Conservation (phyloP, 2,797 vertebrate species). For the Phoxinus dragarum region DNA sequence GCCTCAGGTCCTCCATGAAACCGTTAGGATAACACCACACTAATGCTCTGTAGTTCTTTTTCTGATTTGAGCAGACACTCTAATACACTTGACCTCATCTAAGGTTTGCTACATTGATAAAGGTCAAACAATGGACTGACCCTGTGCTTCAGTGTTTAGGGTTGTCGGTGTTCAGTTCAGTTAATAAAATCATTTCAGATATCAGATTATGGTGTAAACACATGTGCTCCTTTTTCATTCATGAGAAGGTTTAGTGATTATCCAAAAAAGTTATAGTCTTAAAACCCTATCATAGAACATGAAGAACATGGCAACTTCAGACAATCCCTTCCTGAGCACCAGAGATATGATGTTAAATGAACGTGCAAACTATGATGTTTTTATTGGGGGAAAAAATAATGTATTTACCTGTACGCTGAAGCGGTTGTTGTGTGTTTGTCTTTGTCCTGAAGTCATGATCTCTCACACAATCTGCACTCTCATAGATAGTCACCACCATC, state of each 20-base stretch:
- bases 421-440: background rate
- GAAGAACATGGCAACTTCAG: background rate
- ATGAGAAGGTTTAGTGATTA: background rate
- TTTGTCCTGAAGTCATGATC: background rate
- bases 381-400: background rate
- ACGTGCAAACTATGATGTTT: background rate
- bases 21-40: background rate
- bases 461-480: conserved; percentile 11
- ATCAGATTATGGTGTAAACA: too few species aligned
- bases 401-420: background rate
- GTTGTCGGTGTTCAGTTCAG: too few species aligned
- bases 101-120: background rate
- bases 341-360: background rate
- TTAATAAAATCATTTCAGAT: too few species aligned
- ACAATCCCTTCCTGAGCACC: background rate
- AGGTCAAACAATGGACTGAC: background rate
- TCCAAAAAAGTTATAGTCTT: background rate
- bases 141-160: background rate
- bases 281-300: too few species aligned
- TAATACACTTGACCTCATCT: background rate
- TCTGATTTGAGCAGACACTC: background rate
- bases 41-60: background rate
- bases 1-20: background rate
- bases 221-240: too few species aligned
- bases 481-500: too few species aligned